phyloP scores from a whole-genome alignment of 2,888 invertebrate species.

The Onthophagus sagittarius region DNA sequence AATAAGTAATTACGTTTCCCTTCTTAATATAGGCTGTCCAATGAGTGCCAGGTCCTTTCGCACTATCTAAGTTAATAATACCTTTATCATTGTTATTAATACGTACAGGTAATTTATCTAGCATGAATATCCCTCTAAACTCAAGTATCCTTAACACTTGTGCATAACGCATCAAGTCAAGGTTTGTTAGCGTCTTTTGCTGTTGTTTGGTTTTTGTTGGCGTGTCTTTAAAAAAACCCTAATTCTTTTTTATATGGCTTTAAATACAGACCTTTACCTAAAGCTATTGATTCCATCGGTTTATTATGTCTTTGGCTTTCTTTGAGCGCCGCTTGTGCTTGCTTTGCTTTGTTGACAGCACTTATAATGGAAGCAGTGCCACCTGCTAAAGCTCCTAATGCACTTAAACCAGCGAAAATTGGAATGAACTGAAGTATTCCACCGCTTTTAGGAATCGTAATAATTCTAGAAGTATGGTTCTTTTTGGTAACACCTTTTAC shows the following conservation, averaged over 20 bases:
- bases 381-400: slow-evolving; percentile 28
- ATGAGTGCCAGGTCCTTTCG: background rate
- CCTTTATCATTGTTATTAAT: background rate
- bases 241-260: slow-evolving; percentile 28
- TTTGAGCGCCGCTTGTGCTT: slow-evolving; percentile 27
- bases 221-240: slow-evolving; percentile 22
- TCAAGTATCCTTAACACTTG: slow-evolving; percentile 22
- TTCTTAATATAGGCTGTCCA: background rate
- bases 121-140: slow-evolving; percentile 36
- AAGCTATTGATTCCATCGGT: slow-evolving; percentile 33
- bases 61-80: background rate
- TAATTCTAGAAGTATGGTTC: slow-evolving; percentile 32
- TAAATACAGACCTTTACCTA: slow-evolving; percentile 28
- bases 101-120: slow-evolving; percentile 28
- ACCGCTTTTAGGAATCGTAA: slow-evolving; percentile 39
- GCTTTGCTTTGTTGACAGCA: slow-evolving; percentile 31
- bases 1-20: no score
- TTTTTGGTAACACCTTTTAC: slow-evolving; percentile 18
- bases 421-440: slow-evolving; percentile 32
- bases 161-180: slow-evolving; percentile 28
- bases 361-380: slow-evolving; percentile 31
- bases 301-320: slow-evolving; percentile 35
- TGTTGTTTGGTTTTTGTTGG: background rate
- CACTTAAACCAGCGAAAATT: slow-evolving; percentile 31
- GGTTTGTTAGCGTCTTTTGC: slow-evolving; percentile 15